Percentiles rank a stretch among this genome's conserved stretches.
Evolutionary conservation across 2,888 invertebrate genomes (phyloP).

Genomic region (Psylliodes chrysocephalus): DNA sequence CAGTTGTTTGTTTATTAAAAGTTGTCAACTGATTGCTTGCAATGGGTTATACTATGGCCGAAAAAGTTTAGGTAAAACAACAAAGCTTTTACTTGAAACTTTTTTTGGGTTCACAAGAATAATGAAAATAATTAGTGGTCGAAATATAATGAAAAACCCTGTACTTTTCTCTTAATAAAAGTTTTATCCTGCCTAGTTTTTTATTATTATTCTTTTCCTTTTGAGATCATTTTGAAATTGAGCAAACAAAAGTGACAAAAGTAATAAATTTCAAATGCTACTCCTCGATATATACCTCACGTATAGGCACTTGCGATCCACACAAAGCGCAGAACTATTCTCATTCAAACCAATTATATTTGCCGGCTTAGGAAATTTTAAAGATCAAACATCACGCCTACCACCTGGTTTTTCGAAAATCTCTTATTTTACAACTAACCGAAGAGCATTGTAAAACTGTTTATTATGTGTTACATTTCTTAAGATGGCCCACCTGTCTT

Average conservation of each 20-base stretch:
- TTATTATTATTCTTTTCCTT: no score
- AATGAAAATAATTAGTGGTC: no score
- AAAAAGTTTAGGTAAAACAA: no score
- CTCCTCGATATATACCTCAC: conserved; percentile 40
- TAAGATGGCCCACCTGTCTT: conserved; percentile 56
- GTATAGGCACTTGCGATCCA: conserved; percentile 36
- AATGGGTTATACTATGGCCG: no score
- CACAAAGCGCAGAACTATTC: conserved; percentile 30
- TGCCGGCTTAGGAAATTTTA: conserved; percentile 33
- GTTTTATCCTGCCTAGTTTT: no score
- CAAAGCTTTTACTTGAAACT: no score
- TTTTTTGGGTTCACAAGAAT: no score
- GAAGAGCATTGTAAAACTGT: conserved; percentile 45
- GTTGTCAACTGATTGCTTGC: no score
- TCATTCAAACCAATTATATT: conserved; percentile 41
- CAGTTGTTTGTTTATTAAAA: no score
- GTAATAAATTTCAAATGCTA: conserved; percentile 40
- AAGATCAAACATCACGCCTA: conserved; percentile 59
- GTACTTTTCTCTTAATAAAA: no score
- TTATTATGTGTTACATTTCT: conserved; percentile 49
- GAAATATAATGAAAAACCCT: no score
- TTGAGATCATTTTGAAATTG: no score
- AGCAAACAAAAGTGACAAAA: neutral
- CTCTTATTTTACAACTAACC: conserved; percentile 43
- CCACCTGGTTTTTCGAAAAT: conserved; percentile 59